Evolutionary conservation across 2,888 invertebrate species (phyloP).

Genomic region (Gisinianus flammeolus): DNA sequence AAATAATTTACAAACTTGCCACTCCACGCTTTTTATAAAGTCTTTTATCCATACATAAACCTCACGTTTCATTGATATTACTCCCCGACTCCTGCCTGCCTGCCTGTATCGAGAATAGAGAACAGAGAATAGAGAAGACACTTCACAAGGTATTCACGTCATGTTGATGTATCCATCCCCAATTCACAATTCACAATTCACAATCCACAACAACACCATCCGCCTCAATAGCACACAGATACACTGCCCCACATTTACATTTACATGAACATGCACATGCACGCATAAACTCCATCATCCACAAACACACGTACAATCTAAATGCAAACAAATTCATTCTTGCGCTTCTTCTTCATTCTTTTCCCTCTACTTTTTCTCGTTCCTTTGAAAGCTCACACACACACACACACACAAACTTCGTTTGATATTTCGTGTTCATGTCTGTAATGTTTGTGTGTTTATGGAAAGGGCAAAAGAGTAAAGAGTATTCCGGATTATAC

Average conservation of each 20-base stretch:
- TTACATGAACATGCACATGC: not conserved
- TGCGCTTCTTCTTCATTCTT: not conserved
- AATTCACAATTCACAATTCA: not conserved
- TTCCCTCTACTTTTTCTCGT: not conserved
- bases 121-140: too few species aligned
- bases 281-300: not conserved
- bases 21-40: slow-evolving; percentile 13
- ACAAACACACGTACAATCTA: not conserved
- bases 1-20: slow-evolving; percentile 10
- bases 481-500: not conserved
- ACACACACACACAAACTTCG: not conserved
- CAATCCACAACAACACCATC: not conserved
- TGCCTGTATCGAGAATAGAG: too few species aligned
- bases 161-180: not conserved
- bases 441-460: not conserved
- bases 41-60: not conserved
- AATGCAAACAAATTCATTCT: not conserved
- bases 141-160: too few species aligned
- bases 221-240: not conserved
- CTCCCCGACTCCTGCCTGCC: not conserved
- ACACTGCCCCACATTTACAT: not conserved
- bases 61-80: slow-evolving; percentile 6
- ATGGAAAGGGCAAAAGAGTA: not conserved
- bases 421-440: not conserved
- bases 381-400: not conserved